Percentiles rank a stretch among this genome's conserved stretches.
Conservation (phyloP, 2,797 vertebrate genomes). For the Epinephelus malabaricus region DNA sequence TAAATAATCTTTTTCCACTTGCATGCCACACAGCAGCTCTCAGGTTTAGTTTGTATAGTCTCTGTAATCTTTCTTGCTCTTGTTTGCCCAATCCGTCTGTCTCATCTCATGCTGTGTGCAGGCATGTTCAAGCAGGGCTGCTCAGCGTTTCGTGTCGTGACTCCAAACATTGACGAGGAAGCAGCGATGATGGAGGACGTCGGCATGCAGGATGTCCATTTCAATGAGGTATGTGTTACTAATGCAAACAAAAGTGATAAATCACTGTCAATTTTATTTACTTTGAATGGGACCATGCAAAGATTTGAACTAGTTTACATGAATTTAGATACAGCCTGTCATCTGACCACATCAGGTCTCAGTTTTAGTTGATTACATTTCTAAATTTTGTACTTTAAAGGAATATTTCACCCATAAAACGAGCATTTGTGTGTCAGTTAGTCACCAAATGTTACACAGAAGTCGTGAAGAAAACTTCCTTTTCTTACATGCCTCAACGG, state of each 20-base stretch:
- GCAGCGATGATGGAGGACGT: constrained; percentile 99
- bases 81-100: background rate
- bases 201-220: constrained; percentile 99
- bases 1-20: background rate
- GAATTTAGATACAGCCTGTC: background rate
- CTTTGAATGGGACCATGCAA: background rate
- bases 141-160: constrained; percentile 94
- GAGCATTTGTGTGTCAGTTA: too few relatives aligned
- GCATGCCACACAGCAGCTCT: background rate
- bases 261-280: background rate
- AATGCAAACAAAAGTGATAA: background rate
- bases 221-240: constrained; percentile 90
- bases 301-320: background rate
- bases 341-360: background rate
- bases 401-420: too few relatives aligned
- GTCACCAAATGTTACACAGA: too few relatives aligned
- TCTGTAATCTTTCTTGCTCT: background rate
- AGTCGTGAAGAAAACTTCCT: too few relatives aligned
- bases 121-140: constrained; percentile 98
- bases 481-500: too few relatives aligned
- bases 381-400: background rate
- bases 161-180: constrained; percentile 97
- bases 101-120: constrained; percentile 55
- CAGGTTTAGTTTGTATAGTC: background rate
- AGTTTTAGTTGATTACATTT: background rate